Conservation (phyloP, 2,113 vertebrate genomes). For the Megatriorchis doriae region DNA sequence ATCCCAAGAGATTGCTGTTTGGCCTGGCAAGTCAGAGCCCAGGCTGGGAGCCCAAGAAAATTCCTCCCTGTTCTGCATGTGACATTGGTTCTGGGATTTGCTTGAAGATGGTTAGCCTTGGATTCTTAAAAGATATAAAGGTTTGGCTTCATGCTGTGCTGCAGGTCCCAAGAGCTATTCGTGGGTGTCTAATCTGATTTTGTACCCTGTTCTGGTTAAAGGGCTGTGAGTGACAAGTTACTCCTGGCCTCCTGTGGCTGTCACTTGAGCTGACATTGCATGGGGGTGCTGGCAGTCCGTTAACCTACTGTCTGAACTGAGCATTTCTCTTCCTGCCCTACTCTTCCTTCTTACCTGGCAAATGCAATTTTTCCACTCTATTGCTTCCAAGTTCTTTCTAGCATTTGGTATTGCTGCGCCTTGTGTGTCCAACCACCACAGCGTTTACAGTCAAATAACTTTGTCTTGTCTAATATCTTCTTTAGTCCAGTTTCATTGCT, state of each 20-base stretch:
- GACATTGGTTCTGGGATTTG: background rate
- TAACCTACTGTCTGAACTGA: background rate
- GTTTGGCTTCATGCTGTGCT: background rate
- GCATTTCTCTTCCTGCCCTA: rapidly evolving
- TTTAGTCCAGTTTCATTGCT: background rate
- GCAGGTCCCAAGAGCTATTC: background rate
- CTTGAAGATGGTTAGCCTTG: background rate
- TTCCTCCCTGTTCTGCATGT: background rate
- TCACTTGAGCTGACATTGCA: background rate
- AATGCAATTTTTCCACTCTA: slow-evolving; percentile 13
- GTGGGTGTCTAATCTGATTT: background rate
- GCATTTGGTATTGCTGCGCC: background rate
- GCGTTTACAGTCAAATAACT: background rate
- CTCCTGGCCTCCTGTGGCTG: background rate
- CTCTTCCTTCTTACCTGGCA: background rate
- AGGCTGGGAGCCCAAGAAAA: background rate
- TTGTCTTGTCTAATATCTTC: slow-evolving; percentile 29
- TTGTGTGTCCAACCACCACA: background rate
- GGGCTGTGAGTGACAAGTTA: background rate
- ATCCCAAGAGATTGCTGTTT: background rate
- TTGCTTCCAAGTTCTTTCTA: slow-evolving; percentile 5
- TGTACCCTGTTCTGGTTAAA: rapidly evolving
- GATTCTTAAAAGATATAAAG: background rate
- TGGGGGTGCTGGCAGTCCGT: rapidly evolving
- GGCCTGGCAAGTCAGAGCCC: background rate